phyloP scores from a whole-genome alignment of 1,140 invertebrate species.

The Hyphantria cunea region DNA sequence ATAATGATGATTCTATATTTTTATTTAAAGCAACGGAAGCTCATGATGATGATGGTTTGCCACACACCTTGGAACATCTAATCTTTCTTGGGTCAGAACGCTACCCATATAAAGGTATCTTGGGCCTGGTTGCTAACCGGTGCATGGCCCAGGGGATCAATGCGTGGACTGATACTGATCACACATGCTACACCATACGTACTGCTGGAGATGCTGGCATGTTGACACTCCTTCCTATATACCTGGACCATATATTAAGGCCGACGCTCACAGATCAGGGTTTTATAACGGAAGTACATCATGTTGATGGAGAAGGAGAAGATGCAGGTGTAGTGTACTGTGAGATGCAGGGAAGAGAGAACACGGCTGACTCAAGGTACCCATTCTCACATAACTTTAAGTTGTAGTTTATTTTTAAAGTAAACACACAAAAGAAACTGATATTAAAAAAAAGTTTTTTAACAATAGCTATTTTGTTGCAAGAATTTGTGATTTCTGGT shows the following conservation, averaged over 20 bases:
- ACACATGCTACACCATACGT: conserved; percentile 94
- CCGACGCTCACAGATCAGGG: conserved; percentile 91
- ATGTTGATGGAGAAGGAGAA: conserved; percentile 92
- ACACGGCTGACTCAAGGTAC: conserved; percentile 87
- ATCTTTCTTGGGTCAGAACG: conserved; percentile 95
- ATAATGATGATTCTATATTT: too few relatives aligned
- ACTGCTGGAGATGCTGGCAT: conserved; percentile 95
- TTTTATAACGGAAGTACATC: conserved; percentile 95
- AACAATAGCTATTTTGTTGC: too few relatives aligned
- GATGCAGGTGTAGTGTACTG: conserved; percentile 96
- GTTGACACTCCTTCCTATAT: conserved; percentile 93
- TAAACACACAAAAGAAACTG: too few relatives aligned
- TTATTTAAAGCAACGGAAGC: conserved; percentile 91
- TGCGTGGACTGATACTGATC: conserved; percentile 92
- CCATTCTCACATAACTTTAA: too few relatives aligned
- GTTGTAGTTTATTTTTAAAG: too few relatives aligned
- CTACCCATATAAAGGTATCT: conserved; percentile 94
- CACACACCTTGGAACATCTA: conserved; percentile 96
- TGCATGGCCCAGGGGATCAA: conserved; percentile 95
- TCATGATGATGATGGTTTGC: conserved; percentile 94
- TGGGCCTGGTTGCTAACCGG: conserved; percentile 94
- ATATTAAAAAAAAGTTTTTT: too few relatives aligned
- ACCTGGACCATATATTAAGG: conserved; percentile 94
- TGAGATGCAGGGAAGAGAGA: conserved; percentile 95
- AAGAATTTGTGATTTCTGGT: too few relatives aligned